Conservation (phyloP, 2,797 vertebrate species). For the Anomalospiza imberbis region DNA sequence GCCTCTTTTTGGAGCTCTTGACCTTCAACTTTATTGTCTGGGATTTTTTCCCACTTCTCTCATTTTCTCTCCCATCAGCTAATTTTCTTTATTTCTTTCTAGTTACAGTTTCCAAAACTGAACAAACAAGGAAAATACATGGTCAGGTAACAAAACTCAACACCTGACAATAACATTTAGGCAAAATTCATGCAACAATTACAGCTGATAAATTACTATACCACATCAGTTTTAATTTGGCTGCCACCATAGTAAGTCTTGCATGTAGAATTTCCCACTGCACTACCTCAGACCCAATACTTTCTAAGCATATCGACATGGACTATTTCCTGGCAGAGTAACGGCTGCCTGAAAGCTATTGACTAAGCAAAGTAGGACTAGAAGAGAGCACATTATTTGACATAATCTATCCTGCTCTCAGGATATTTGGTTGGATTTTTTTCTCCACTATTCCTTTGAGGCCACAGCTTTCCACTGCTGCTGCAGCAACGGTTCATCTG, state of each 20-base stretch:
- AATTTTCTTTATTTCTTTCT: neutral
- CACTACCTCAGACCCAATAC: neutral
- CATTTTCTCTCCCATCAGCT: neutral
- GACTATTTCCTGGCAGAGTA: neutral
- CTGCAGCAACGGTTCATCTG: slow-evolving; percentile 28
- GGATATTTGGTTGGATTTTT: neutral
- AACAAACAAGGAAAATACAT: neutral
- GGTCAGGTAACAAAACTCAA: neutral
- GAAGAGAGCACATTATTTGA: neutral
- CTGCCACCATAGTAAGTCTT: neutral
- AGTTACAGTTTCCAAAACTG: neutral
- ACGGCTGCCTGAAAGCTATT: neutral
- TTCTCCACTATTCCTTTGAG: neutral
- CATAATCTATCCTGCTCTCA: neutral
- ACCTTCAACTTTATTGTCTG: neutral
- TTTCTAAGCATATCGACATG: neutral
- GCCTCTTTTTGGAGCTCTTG: neutral
- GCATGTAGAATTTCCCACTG: neutral
- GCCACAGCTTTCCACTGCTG: neutral
- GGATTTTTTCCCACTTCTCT: neutral
- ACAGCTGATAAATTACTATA: neutral
- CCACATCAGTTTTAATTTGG: neutral
- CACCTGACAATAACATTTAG: neutral
- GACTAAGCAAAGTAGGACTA: neutral
- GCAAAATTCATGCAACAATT: neutral